Evolutionary conservation across 2,888 invertebrate species (phyloP).

Genomic region (Troides oblongomaculatus): DNA sequence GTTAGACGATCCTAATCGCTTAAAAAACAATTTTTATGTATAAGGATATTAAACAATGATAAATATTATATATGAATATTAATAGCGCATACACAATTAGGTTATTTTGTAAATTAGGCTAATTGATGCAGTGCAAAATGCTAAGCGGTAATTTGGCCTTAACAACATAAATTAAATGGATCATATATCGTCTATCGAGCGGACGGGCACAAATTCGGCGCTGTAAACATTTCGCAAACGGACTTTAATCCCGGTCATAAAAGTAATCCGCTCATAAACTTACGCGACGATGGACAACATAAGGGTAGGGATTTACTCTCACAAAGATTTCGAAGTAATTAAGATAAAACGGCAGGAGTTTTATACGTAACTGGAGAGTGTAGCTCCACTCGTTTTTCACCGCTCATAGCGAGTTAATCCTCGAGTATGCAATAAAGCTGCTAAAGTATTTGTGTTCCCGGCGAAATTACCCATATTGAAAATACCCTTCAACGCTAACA

Average conservation of each 20-base stretch:
- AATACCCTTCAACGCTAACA: slow-evolving; percentile 76
- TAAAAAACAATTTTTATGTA: no score
- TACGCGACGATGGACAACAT: slow-evolving; percentile 78
- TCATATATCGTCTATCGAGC: slow-evolving; percentile 44
- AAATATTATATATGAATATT: no score
- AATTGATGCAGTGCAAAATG: neutral
- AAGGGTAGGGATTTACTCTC: slow-evolving; percentile 76
- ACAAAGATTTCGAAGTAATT: slow-evolving; percentile 79
- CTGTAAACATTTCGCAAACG: slow-evolving; percentile 77
- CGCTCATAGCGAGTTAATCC: slow-evolving; percentile 76
- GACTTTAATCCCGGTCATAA: slow-evolving; percentile 76
- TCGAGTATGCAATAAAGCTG: slow-evolving; percentile 76
- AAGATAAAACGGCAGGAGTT: slow-evolving; percentile 77
- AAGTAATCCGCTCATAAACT: slow-evolving; percentile 79
- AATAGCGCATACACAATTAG: no score
- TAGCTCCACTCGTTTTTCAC: slow-evolving; percentile 67
- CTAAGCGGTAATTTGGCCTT: slow-evolving; percentile 17
- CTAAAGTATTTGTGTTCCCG: slow-evolving; percentile 75
- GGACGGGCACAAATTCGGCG: slow-evolving; percentile 59
- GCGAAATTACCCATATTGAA: slow-evolving; percentile 79
- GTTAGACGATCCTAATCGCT: no score
- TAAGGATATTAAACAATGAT: no score
- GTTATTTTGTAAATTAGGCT: no score
- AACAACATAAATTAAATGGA: slow-evolving; percentile 39
- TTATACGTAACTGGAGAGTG: slow-evolving; percentile 64